These are phyloP conservation scores for Sesamia inferens DNA, from an alignment of 2,888 invertebrate genomes.

Conservation along the genomic window DNA sequence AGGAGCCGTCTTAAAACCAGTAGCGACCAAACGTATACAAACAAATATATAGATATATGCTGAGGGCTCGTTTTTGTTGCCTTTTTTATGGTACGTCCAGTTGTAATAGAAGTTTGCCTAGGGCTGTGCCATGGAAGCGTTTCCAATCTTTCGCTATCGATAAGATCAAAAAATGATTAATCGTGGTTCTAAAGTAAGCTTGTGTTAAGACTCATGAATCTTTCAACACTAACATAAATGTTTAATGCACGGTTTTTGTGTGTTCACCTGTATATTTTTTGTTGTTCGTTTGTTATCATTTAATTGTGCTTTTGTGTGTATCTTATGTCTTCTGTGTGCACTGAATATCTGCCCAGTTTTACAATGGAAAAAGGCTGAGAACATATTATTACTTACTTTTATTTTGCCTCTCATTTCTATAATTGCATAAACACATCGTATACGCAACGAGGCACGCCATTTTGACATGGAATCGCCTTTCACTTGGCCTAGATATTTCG, in stretches of 20 bases:
- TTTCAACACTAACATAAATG: neutral
- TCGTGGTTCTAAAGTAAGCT: neutral
- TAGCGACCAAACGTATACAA: slow-evolving; percentile 84
- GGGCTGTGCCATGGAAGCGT: slow-evolving; percentile 71
- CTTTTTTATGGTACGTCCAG: slow-evolving; percentile 84
- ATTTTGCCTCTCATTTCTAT: slow-evolving; percentile 49
- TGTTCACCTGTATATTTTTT: neutral
- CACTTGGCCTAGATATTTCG: slow-evolving; percentile 89
- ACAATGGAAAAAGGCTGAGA: neutral
- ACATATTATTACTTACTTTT: neutral
- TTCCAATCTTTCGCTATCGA: slow-evolving; percentile 11
- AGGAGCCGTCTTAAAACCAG: slow-evolving; percentile 88
- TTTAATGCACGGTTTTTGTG: neutral
- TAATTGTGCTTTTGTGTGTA: neutral
- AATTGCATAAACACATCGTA: slow-evolving; percentile 67
- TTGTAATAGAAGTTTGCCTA: slow-evolving; percentile 80
- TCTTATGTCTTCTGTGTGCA: neutral
- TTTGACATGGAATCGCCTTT: slow-evolving; percentile 87
- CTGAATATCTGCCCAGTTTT: neutral
- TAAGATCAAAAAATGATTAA: neutral
- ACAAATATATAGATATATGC: slow-evolving; percentile 72
- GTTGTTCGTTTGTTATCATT: neutral
- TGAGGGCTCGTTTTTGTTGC: slow-evolving; percentile 85
- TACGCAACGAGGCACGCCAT: slow-evolving; percentile 75
- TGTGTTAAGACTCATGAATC: neutral